These are phyloP conservation scores for Sesamia inferens DNA, from an alignment of 2,888 invertebrate species.

Conservation along the genomic window DNA sequence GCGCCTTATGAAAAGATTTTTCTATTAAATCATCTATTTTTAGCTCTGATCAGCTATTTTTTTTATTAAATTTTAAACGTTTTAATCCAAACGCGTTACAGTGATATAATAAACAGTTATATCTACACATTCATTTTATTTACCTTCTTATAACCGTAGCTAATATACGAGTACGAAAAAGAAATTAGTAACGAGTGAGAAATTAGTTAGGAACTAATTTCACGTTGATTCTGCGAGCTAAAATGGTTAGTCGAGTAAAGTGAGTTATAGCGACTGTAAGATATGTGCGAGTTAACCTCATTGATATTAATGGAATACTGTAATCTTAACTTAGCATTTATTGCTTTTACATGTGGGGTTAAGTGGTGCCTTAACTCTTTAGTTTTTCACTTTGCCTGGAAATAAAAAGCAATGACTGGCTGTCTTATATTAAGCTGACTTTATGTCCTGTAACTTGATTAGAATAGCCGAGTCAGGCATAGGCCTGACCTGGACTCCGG, in stretches of 20 bases:
- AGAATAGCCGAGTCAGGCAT: not conserved
- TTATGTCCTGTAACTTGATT: slow-evolving; percentile 3
- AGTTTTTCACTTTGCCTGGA: slow-evolving; percentile 22
- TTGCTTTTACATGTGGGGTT: slow-evolving; percentile 44
- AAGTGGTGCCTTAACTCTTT: slow-evolving; percentile 34
- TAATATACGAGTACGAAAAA: not conserved
- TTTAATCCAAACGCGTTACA: not conserved
- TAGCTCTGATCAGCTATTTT: not conserved
- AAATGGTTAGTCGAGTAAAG: slow-evolving; percentile 47
- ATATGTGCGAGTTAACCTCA: slow-evolving; percentile 35
- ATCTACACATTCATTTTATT: not conserved
- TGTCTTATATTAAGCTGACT: slow-evolving; percentile 3
- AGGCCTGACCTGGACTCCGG: too few species aligned
- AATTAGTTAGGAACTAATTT: too few species aligned
- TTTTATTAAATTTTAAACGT: not conserved
- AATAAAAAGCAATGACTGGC: slow-evolving; percentile 41
- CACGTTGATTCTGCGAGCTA: slow-evolving; percentile 35
- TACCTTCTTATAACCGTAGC: not conserved
- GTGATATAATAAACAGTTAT: not conserved
- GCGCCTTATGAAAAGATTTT: not conserved
- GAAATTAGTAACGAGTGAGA: too few species aligned
- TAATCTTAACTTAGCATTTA: slow-evolving; percentile 51
- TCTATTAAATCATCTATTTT: too few species aligned
- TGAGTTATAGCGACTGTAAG: slow-evolving; percentile 43
- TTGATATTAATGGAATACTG: slow-evolving; percentile 58